phyloP scores from a whole-genome alignment of 92 coral and sea anemone species.

The Porites lobata region DNA sequence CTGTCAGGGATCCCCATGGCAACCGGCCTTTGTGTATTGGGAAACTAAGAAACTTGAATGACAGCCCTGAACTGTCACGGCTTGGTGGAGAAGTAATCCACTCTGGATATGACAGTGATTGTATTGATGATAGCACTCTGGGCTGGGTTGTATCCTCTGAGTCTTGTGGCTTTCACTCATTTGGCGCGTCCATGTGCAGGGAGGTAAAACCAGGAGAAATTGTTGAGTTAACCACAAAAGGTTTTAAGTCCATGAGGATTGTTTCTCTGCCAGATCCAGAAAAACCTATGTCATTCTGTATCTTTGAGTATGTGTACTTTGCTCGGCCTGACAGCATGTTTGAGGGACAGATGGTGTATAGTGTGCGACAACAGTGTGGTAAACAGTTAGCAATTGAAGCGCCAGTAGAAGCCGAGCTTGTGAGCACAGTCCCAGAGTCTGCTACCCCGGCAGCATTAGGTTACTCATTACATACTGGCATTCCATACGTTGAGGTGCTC shows the following conservation, averaged over 20 bases:
- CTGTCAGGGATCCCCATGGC: constrained; percentile 98
- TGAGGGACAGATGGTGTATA: constrained; percentile 98
- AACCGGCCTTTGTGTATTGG: constrained; percentile 98
- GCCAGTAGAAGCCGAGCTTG: constrained; percentile 92
- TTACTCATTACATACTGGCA: constrained; percentile 79
- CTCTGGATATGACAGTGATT: constrained; percentile 54
- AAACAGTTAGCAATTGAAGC: constrained; percentile 93
- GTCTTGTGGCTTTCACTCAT: constrained; percentile 94
- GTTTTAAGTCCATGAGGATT: constrained; percentile 78
- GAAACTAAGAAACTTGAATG: constrained; percentile 68
- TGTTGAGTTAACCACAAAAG: constrained; percentile 86
- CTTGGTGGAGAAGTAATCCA: constrained; percentile 38
- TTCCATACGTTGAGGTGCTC: constrained; percentile 95
- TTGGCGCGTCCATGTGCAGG: constrained; percentile 87
- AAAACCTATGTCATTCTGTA: constrained; percentile 88
- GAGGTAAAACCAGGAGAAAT: constrained; percentile 96
- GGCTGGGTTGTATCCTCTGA: constrained; percentile 98
- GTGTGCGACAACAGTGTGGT: constrained; percentile 91
- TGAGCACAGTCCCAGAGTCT: constrained; percentile 98
- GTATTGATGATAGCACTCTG: constrained; percentile 59
- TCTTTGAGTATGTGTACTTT: constrained; percentile 98
- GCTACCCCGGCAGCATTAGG: constrained; percentile 99
- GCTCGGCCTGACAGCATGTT: constrained; percentile 96
- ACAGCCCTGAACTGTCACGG: constrained; percentile 56
- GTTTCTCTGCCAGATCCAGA: constrained; percentile 68